Evolutionary conservation across 2,113 vertebrate species (phyloP).

Genomic region (Ibidorhyncha struthersii): DNA sequence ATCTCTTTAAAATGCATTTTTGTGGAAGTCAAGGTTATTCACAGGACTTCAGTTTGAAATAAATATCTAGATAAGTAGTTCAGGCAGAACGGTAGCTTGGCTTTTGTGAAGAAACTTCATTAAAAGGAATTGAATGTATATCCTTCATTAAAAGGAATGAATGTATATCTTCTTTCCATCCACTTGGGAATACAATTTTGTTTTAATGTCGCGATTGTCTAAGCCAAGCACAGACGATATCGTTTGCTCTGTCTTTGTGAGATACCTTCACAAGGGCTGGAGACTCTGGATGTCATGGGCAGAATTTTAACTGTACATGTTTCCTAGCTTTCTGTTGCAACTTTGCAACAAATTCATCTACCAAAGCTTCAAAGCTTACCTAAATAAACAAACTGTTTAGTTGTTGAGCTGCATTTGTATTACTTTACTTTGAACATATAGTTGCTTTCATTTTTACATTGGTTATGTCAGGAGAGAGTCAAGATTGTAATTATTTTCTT

Average conservation of each 20-base stretch:
- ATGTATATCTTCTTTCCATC: background rate
- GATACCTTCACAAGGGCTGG: background rate
- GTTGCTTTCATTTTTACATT: background rate
- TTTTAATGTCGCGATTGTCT: background rate
- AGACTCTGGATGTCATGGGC: background rate
- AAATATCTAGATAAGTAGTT: background rate
- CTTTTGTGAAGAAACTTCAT: background rate
- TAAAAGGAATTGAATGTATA: background rate
- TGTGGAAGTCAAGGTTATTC: constrained; percentile 19
- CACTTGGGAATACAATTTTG: background rate
- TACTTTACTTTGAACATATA: background rate
- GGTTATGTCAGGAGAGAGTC: background rate
- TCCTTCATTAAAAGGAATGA: background rate
- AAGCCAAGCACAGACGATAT: background rate
- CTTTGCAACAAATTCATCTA: background rate
- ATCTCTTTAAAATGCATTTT: background rate
- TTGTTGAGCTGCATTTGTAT: background rate
- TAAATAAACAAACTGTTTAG: background rate
- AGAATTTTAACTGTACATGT: background rate
- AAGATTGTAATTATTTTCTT: background rate
- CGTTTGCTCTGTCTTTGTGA: background rate
- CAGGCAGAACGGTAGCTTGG: background rate
- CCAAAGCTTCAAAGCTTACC: background rate
- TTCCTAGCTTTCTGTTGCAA: background rate
- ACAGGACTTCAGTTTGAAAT: background rate